phyloP scores from a whole-genome alignment of 2,797 vertebrate species.

The Etheostoma perlongum region DNA sequence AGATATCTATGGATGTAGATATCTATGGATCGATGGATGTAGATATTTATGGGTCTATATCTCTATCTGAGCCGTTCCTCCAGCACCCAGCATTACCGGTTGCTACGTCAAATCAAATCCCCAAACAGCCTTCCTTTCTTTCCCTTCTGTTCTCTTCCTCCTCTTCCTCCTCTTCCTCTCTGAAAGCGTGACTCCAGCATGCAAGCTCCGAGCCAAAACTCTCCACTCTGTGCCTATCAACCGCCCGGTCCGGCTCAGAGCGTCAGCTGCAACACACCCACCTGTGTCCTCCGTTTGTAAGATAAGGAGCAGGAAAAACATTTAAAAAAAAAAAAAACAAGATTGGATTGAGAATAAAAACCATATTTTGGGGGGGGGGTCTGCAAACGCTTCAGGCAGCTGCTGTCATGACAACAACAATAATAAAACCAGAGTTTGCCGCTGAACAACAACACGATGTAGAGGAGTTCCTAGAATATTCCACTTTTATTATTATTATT shows the following conservation, averaged over 20 bases:
- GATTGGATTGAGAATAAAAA: conserved; percentile 69
- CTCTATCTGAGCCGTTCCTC: not conserved
- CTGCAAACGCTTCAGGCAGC: conserved; percentile 84
- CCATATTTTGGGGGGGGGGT: conserved; percentile 30
- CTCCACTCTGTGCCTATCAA: conserved; percentile 97
- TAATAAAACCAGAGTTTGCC: conserved; percentile 61
- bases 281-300: conserved; percentile 69
- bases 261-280: conserved; percentile 57
- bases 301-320: conserved; percentile 50
- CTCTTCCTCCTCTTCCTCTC: conserved; percentile 76
- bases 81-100: not conserved
- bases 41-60: no score
- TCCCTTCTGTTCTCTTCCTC: conserved; percentile 1
- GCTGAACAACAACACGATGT: conserved; percentile 63
- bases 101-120: conserved; percentile 33
- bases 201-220: conserved; percentile 96
- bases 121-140: conserved; percentile 52
- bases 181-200: conserved; percentile 96
- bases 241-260: conserved; percentile 90
- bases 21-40: no score
- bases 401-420: conserved; percentile 67
- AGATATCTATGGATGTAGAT: no score
- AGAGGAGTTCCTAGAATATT: conserved; percentile 86
- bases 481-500: conserved; percentile 65
- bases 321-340: not conserved